A percentile compares a stretch with the other conserved stretches of the same genome.
These are phyloP conservation scores for Drosophila prostipennis DNA, from an alignment of 2,888 invertebrate genomes.

Conservation along the genomic window DNA sequence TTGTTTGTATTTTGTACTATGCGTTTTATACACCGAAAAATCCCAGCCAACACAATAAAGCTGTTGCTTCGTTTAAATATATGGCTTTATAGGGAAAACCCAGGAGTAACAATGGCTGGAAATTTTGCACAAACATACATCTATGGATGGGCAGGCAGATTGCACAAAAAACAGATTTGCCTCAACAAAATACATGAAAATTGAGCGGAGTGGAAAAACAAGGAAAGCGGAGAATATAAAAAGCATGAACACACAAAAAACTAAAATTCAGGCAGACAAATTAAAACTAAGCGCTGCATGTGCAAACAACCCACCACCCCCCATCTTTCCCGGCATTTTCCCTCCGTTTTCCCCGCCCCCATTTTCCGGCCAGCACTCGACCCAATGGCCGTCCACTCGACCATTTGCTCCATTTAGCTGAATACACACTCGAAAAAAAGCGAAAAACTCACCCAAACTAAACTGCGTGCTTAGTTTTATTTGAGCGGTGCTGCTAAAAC, in stretches of 20 bases:
- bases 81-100: slow-evolving; percentile 21
- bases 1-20: slow-evolving; percentile 51
- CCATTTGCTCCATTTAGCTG: slow-evolving; percentile 75
- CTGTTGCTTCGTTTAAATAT: slow-evolving; percentile 36
- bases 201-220: slow-evolving; percentile 13
- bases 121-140: slow-evolving; percentile 29
- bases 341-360: not conserved
- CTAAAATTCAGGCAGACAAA: slow-evolving; percentile 70
- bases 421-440: slow-evolving; percentile 34
- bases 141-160: slow-evolving; percentile 19
- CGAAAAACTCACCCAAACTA: slow-evolving; percentile 24
- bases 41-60: slow-evolving; percentile 69
- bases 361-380: slow-evolving; percentile 52
- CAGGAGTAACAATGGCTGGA: slow-evolving; percentile 49
- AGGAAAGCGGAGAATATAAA: slow-evolving; percentile 35
- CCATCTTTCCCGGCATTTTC: not conserved
- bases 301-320: slow-evolving; percentile 57
- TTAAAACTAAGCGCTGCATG: slow-evolving; percentile 76
- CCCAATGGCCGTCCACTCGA: slow-evolving; percentile 73
- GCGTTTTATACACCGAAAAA: slow-evolving; percentile 45
- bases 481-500: slow-evolving; percentile 59
- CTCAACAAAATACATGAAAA: slow-evolving; percentile 42
- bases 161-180: slow-evolving; percentile 59
- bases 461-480: slow-evolving; percentile 54
- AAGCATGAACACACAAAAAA: slow-evolving; percentile 61